These are phyloP conservation scores for Colostygia pectinataria DNA, from an alignment of 2,888 invertebrate species.

Conservation along the genomic window DNA sequence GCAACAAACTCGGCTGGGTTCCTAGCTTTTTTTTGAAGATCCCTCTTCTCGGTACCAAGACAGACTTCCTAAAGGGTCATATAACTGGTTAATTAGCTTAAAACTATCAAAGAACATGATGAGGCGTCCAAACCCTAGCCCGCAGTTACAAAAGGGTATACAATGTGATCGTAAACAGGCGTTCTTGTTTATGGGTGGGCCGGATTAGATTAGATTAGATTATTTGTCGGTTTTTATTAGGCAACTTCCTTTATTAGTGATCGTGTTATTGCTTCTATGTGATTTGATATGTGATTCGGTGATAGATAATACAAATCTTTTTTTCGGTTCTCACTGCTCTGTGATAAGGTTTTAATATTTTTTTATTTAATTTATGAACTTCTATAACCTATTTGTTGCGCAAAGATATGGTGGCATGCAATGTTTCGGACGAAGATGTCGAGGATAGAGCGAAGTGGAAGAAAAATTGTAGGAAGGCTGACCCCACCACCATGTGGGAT, in stretches of 20 bases:
- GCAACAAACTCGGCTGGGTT: too few species aligned
- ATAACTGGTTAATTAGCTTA: too few species aligned
- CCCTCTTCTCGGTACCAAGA: too few species aligned
- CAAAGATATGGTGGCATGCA: too few species aligned
- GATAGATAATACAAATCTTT: slow-evolving; percentile 8
- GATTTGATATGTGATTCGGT: slow-evolving; percentile 12
- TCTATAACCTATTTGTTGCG: too few species aligned
- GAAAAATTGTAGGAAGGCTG: too few species aligned
- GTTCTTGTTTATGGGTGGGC: slow-evolving; percentile 37
- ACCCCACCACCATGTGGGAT: too few species aligned
- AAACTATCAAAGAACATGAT: not conserved
- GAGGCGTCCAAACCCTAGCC: slow-evolving; percentile 8
- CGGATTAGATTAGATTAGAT: slow-evolving; percentile 33
- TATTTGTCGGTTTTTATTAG: slow-evolving; percentile 30
- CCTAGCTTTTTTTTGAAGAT: too few species aligned
- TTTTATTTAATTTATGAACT: too few species aligned
- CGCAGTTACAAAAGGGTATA: slow-evolving; percentile 27
- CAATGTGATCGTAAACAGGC: slow-evolving; percentile 35
- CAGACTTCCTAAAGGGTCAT: too few species aligned
- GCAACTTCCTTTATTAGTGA: slow-evolving; percentile 30
- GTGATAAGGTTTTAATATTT: not conserved
- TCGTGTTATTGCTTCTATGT: slow-evolving; percentile 14
- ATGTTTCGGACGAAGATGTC: too few species aligned
- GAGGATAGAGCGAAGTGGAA: too few species aligned
- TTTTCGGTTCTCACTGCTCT: not conserved